Conservation (phyloP, 2,797 vertebrate genomes). For the Synaphobranchus kaupii region DNA sequence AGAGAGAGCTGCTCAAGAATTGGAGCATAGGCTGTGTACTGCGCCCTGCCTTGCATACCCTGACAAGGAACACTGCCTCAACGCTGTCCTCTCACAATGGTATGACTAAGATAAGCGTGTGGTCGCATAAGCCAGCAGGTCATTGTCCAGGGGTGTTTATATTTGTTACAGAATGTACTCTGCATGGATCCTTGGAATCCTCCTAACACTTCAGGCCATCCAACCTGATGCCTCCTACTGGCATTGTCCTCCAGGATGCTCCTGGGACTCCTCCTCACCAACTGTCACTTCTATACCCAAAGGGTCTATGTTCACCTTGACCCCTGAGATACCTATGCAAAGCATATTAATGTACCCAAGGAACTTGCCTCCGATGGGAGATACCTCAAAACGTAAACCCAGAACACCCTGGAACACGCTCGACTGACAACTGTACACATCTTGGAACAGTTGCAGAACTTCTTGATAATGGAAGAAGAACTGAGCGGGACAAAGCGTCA, state of each 20-base stretch:
- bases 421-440: not conserved
- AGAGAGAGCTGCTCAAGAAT: not conserved
- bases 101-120: not conserved
- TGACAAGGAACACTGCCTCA: not conserved
- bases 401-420: not conserved
- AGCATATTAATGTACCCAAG: not conserved
- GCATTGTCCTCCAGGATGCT: not conserved
- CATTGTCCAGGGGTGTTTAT: no score
- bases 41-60: slow-evolving; percentile 7
- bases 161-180: not conserved
- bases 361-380: not conserved
- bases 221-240: not conserved
- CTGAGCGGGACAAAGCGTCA: slow-evolving; percentile 21
- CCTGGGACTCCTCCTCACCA: slow-evolving; percentile 13
- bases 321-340: no score
- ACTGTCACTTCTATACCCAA: not conserved
- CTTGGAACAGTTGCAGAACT: slow-evolving; percentile 12
- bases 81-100: not conserved
- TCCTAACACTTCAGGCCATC: no score
- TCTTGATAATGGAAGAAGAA: not conserved
- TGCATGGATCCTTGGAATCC: not conserved
- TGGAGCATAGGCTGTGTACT: slow-evolving; percentile 19
- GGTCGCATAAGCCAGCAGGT: slow-evolving; percentile 15
- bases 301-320: slow-evolving; percentile 9
- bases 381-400: not conserved